Evolutionary conservation across 1,140 invertebrate genomes (phyloP), one percentile per base, ranked within the genome.

Genomic region (Ptiloglossa arizonensis): DNA sequence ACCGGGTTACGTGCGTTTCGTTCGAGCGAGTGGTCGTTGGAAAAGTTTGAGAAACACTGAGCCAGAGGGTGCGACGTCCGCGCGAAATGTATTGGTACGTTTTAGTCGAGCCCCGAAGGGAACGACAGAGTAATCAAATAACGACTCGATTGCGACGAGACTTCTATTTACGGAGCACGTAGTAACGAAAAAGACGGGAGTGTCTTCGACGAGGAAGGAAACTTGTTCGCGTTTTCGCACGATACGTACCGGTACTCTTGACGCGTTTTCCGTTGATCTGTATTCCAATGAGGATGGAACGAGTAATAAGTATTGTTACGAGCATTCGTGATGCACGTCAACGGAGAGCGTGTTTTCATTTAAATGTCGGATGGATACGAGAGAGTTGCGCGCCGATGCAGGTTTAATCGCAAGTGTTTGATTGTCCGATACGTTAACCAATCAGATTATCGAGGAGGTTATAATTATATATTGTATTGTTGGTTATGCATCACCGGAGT

Each of bases 91-190:
- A 44, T 52, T 38, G 48, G 46, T 27, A 11, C 56, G 48, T n/a
- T 71, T 35, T 44, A 67, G 17, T 27, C 56, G 17, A 38, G 9
- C 27, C 2, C 35, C 24, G 17, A 3, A 8, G 27, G 13, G 57
- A 59, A 41, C 57, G 41, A 48, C 41, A 22, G n/a, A 13, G 24
- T 27, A 50, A 62, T 62, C 69, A 46, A 72, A 72, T 50, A 50
- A 72, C n/a, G 56, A 48, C 35, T 69, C 22, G 52, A 44, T 56
- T 56, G 52, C 22, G 22, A 54, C 11, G 52, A n/a, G 24, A 8
- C 6, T 24, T 22, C 13, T 57, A 44, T 70, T 70, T 57, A 24
- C 52, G 9, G 38, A 0, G 19, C 56, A 15, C n/a, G 35, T 6
- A 13, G 8, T 38, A 50, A 35, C n/a, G 8, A 56, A 57, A 19